Conservation (phyloP, 2,888 invertebrate genomes). For the Eupithecia vulgata region DNA sequence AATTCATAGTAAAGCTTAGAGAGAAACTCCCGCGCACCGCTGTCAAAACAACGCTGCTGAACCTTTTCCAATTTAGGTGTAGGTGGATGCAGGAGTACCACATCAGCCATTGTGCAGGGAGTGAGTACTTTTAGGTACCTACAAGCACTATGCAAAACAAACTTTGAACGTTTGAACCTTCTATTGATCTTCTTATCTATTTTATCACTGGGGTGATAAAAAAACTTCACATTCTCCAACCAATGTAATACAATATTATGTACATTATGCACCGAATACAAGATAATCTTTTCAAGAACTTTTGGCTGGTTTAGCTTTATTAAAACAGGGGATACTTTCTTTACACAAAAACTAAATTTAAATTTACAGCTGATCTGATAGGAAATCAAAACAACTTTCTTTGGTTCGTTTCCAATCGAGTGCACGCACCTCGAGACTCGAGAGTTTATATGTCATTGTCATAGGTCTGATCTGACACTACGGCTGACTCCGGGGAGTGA, state of each 20-base stretch:
- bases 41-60: slow-evolving; percentile 82
- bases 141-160: neutral
- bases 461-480: no score
- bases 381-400: no score
- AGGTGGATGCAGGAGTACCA: slow-evolving; percentile 76
- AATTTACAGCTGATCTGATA: no score
- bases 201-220: neutral
- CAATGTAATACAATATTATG: neutral
- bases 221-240: neutral
- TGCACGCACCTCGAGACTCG: no score
- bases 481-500: no score
- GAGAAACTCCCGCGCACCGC: slow-evolving; percentile 84
- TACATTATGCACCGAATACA: no score
- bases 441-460: no score
- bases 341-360: no score
- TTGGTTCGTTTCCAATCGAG: no score
- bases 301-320: no score
- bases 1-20: slow-evolving; percentile 78
- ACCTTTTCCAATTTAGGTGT: slow-evolving; percentile 81
- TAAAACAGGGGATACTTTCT: no score
- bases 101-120: slow-evolving; percentile 53
- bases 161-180: slow-evolving; percentile 6
- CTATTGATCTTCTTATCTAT: slow-evolving; percentile 1
- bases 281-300: no score
- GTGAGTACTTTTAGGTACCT: neutral